Conservation (phyloP, 2,888 invertebrate genomes). For the Cremastinae sp. region DNA sequence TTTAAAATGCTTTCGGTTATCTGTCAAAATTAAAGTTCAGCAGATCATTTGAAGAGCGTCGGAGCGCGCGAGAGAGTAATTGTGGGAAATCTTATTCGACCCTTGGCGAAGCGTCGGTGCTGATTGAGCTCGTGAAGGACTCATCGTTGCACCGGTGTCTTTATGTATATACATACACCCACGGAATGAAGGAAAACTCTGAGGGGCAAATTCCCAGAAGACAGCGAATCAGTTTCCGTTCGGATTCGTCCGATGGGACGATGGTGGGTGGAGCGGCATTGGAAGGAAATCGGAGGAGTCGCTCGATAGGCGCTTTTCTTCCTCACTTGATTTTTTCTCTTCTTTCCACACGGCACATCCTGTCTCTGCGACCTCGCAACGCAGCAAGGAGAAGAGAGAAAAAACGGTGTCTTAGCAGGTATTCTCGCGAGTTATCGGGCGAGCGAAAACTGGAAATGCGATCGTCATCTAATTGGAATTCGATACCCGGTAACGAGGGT, state of each 20-base stretch:
- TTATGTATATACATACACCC: slow-evolving; percentile 48
- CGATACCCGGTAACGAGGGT: slow-evolving; percentile 78
- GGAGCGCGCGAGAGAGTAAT: slow-evolving; percentile 43
- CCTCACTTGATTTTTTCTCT: slow-evolving; percentile 12
- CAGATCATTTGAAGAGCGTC: slow-evolving; percentile 21
- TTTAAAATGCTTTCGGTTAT: slow-evolving; percentile 11
- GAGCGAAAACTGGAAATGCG: slow-evolving; percentile 71
- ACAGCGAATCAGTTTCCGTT: slow-evolving; percentile 74
- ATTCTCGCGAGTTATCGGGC: slow-evolving; percentile 46
- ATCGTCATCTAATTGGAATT: slow-evolving; percentile 79
- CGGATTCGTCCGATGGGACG: slow-evolving; percentile 73
- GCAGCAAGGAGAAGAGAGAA: slow-evolving; percentile 44
- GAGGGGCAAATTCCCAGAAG: slow-evolving; percentile 71
- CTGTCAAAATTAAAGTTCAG: slow-evolving; percentile 18
- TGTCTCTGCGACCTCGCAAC: slow-evolving; percentile 31
- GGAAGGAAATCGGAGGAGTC: slow-evolving; percentile 48
- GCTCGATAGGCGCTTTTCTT: slow-evolving; percentile 40
- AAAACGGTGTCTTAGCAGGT: slow-evolving; percentile 17
- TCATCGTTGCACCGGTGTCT: slow-evolving; percentile 3
- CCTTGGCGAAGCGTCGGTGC: slow-evolving; percentile 54
- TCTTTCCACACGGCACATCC: slow-evolving; percentile 21
- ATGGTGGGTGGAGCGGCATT: slow-evolving; percentile 45
- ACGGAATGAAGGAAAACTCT: slow-evolving; percentile 68
- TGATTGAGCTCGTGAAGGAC: slow-evolving; percentile 57
- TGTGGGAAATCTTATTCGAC: slow-evolving; percentile 58